A percentile compares a stretch with the other conserved stretches of the same genome.
phyloP scores from a whole-genome alignment of 2,888 invertebrate genomes.

The Bimastos eiseni region DNA sequence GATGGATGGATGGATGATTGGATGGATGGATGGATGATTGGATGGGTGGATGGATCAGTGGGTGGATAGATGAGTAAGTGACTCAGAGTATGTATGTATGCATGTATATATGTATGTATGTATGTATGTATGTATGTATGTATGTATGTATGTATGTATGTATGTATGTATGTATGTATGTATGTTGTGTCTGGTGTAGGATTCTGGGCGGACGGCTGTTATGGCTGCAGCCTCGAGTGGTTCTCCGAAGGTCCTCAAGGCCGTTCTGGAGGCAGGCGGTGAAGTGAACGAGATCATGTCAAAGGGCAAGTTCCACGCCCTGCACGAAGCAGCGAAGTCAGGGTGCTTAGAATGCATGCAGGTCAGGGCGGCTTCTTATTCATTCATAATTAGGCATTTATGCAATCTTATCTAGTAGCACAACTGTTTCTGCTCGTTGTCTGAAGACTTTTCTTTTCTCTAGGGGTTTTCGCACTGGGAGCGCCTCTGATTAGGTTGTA shows the following conservation, averaged over 20 bases:
- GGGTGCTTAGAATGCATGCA: constrained; percentile 49
- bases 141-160: no score
- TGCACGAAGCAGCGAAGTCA: constrained; percentile 59
- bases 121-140: no score
- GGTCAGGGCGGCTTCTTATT: constrained; percentile 32
- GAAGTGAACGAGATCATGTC: constrained; percentile 52
- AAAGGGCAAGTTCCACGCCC: constrained; percentile 54
- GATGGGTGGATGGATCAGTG: not conserved
- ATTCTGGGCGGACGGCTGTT: constrained; percentile 57
- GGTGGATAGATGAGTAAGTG: no score
- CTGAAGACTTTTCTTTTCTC: no score
- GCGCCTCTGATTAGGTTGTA: no score
- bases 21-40: not conserved
- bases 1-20: not conserved
- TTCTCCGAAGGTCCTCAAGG: constrained; percentile 55
- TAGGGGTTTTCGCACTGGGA: no score
- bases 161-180: not conserved
- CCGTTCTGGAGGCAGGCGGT: constrained; percentile 55
- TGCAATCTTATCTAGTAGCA: not conserved
- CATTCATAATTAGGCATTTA: not conserved
- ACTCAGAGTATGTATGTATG: no score
- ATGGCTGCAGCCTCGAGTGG: constrained; percentile 61
- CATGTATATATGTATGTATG: no score
- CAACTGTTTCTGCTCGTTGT: not conserved
- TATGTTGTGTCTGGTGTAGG: constrained; percentile 47